Evolutionary conservation across 2,888 invertebrate species (phyloP).

Genomic region (Hydrotaea cyrtoneurina): DNA sequence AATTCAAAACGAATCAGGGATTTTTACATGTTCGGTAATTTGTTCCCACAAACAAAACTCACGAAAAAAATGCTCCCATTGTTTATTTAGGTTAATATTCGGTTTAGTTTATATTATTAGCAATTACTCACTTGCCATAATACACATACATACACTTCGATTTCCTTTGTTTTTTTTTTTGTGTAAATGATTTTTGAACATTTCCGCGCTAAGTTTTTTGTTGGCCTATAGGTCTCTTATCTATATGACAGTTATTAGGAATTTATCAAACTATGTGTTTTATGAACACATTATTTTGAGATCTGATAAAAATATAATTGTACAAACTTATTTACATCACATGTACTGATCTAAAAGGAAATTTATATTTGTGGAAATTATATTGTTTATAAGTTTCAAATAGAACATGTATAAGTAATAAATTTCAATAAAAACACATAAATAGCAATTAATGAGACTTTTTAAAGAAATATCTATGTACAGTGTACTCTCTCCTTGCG

Average conservation of each 20-base stretch:
- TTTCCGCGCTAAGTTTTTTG: not conserved
- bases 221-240: not conserved
- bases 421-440: not conserved
- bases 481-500: too few relatives aligned
- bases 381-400: not conserved
- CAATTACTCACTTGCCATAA: conserved; percentile 50
- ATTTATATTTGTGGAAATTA: not conserved
- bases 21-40: conserved; percentile 48
- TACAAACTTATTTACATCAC: not conserved
- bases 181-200: conserved; percentile 2
- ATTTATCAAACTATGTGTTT: not conserved
- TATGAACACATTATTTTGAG: not conserved
- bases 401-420: conserved; percentile 4
- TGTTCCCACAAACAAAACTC: not conserved
- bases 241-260: not conserved
- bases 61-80: not conserved
- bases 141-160: not conserved
- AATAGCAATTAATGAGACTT: not conserved
- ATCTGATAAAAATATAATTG: not conserved
- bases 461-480: too few relatives aligned
- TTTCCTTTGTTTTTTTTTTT: not conserved
- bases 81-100: conserved; percentile 20
- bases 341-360: not conserved
- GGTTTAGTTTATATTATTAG: conserved; percentile 1
- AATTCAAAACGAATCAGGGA: conserved; percentile 51